phyloP scores from a whole-genome alignment of 2,888 invertebrate species.

The Chydorus sphaericus region DNA sequence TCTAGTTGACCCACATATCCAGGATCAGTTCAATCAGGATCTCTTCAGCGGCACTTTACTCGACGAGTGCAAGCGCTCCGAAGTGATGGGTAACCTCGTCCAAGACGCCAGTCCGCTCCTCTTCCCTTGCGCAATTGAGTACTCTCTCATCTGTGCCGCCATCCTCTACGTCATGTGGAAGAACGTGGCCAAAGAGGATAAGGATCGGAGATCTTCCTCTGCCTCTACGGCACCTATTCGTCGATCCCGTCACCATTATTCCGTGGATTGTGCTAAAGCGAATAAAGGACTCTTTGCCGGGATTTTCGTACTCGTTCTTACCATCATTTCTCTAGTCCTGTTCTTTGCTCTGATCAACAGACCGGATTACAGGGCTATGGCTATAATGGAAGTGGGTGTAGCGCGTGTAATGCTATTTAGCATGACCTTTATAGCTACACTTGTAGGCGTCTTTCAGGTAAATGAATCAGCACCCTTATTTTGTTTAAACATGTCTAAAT shows the following conservation, averaged over 20 bases:
- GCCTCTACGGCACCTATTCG: conserved; percentile 2
- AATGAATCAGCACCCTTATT: not conserved
- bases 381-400: conserved; percentile 22
- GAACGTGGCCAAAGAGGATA: conserved; percentile 37
- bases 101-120: conserved; percentile 62
- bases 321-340: conserved; percentile 30
- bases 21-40: not conserved
- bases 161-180: conserved; percentile 85
- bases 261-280: conserved; percentile 32
- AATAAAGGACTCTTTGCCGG: conserved; percentile 30
- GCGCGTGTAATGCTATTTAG: conserved; percentile 29
- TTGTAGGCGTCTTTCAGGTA: conserved; percentile 27
- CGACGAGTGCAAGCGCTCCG: conserved; percentile 26
- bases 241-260: conserved; percentile 23
- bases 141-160: conserved; percentile 78
- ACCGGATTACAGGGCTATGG: conserved; percentile 23
- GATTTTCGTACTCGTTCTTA: conserved; percentile 28
- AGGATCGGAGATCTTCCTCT: not conserved
- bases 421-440: conserved; percentile 25
- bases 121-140: conserved; percentile 81
- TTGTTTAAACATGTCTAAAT: not conserved
- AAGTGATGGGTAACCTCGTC: conserved; percentile 44
- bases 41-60: conserved; percentile 11
- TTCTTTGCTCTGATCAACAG: conserved; percentile 32
- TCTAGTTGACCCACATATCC: not conserved